Percentiles rank a stretch among this genome's conserved stretches.
These are phyloP conservation scores for Corvus cornix DNA, from an alignment of 2,113 vertebrate genomes.

Conservation along the genomic window DNA sequence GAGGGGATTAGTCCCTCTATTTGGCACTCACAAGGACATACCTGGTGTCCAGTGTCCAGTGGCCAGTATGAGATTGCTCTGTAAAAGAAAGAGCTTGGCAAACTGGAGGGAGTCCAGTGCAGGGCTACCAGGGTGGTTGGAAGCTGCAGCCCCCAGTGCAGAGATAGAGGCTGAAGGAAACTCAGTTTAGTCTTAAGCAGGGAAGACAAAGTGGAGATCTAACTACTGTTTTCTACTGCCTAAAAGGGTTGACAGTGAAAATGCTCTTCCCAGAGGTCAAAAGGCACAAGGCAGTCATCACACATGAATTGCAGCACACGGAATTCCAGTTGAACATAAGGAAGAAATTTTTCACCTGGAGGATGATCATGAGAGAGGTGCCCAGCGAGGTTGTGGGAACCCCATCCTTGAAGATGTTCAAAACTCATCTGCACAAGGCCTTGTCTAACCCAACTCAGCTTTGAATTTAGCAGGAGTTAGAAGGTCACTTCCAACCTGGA, in stretches of 20 bases:
- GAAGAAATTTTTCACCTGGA: not conserved
- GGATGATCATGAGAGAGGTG: not conserved
- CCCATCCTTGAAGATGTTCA: not conserved
- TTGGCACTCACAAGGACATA: not conserved
- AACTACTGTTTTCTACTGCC: not conserved
- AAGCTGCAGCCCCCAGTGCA: not conserved
- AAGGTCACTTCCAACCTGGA: not conserved
- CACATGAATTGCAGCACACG: not conserved
- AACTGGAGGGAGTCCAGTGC: not conserved
- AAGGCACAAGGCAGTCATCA: not conserved
- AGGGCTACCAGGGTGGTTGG: not conserved
- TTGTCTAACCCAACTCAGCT: not conserved
- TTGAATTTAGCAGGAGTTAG: not conserved
- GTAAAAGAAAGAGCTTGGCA: not conserved
- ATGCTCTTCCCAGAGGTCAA: not conserved
- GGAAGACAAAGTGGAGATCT: not conserved
- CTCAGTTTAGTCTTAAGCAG: not conserved
- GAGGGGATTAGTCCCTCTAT: not conserved
- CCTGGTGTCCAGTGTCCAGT: not conserved
- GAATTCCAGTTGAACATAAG: not conserved
- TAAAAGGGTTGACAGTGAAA: not conserved
- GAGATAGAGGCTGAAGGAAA: not conserved
- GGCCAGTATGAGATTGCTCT: not conserved
- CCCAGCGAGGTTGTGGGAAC: not conserved
- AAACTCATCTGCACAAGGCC: not conserved